Conservation (phyloP, 2,888 invertebrate species). For the Allolobophora icterica region DNA sequence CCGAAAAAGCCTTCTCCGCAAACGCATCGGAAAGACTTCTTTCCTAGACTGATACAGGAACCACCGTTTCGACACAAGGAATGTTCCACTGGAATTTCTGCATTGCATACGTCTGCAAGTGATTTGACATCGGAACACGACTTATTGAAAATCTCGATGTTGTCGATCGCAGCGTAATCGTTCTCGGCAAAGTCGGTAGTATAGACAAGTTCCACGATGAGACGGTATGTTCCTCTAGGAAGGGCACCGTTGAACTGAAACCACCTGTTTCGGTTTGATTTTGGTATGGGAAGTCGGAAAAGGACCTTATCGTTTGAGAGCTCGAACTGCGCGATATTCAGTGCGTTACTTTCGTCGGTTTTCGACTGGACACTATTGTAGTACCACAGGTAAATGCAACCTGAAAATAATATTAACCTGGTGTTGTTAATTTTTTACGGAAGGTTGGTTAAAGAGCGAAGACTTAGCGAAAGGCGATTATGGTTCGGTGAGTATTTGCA, state of each 20-base stretch:
- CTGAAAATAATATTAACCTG: not conserved
- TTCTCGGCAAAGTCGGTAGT: not conserved
- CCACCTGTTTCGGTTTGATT: not conserved
- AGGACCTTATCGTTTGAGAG: not conserved
- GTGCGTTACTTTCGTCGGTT: not conserved
- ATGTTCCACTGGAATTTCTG: not conserved
- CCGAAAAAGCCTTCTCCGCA: not conserved
- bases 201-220: not conserved
- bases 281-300: not conserved
- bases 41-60: not conserved
- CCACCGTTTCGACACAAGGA: not conserved
- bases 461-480: no score
- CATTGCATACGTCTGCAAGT: not conserved
- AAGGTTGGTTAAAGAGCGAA: no score
- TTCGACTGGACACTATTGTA: not conserved
- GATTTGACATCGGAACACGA: conserved; percentile 9
- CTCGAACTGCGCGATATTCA: not conserved
- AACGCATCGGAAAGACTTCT: not conserved
- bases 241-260: not conserved
- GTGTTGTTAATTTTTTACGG: no score
- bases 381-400: conserved; percentile 1
- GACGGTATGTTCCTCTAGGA: not conserved
- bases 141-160: conserved; percentile 19
- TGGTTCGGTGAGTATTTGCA: no score
- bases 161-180: not conserved